Percentiles rank a stretch among this genome's conserved stretches.
phyloP scores from a whole-genome alignment of 2,888 invertebrate species.

The Drosophila paracracens region DNA sequence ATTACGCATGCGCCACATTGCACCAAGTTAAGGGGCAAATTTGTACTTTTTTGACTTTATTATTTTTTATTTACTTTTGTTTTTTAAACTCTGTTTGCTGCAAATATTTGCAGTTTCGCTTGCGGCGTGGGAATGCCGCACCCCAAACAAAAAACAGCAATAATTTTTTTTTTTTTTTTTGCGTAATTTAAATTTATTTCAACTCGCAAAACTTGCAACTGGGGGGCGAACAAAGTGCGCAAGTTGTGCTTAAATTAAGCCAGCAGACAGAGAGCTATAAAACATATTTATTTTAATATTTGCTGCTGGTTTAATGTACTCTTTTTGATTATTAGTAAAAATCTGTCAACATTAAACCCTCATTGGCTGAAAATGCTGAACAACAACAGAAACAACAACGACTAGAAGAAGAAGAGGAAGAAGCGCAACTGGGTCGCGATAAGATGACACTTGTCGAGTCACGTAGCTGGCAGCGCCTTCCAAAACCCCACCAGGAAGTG shows the following conservation, averaged over 20 bases:
- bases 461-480: constrained; percentile 47
- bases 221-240: constrained; percentile 34
- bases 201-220: constrained; percentile 41
- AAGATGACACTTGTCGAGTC: constrained; percentile 63
- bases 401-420: background rate
- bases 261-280: constrained; percentile 58
- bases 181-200: constrained; percentile 64
- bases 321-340: background rate
- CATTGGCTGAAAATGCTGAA: constrained; percentile 1
- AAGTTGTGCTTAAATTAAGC: constrained; percentile 58
- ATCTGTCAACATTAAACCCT: constrained; percentile 10
- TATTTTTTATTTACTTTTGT: background rate
- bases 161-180: constrained; percentile 30
- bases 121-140: constrained; percentile 70
- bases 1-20: constrained; percentile 57
- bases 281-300: constrained; percentile 19
- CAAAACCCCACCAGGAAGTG: constrained; percentile 39
- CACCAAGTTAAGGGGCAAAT: background rate
- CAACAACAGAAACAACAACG: constrained; percentile 19
- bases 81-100: constrained; percentile 22
- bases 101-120: constrained; percentile 63
- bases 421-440: constrained; percentile 37
- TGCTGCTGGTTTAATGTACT: constrained; percentile 38
- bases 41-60: background rate
- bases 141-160: constrained; percentile 46